Conservation (phyloP, 2,113 vertebrate species). For the Nothobranchius kuhntae region DNA sequence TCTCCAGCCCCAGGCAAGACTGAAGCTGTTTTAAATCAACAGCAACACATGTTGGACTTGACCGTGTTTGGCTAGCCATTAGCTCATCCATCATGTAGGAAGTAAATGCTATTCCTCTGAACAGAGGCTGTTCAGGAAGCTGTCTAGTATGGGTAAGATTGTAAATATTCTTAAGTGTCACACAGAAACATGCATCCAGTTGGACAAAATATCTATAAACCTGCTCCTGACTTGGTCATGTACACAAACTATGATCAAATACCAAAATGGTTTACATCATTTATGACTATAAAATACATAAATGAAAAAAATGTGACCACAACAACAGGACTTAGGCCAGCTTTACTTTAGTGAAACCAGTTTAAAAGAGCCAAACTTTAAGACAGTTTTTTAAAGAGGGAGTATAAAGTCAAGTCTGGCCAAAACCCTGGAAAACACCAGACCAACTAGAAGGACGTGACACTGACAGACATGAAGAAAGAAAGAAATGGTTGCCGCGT, state of each 20-base stretch:
- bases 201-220: no score
- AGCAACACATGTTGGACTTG: no score
- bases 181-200: no score
- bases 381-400: neutral
- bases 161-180: no score
- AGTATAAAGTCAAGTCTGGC: slow-evolving; percentile 28
- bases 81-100: no score
- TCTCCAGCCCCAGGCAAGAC: no score
- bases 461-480: slow-evolving; percentile 72
- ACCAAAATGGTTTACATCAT: slow-evolving; percentile 43
- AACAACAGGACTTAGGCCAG: slow-evolving; percentile 54
- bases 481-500: slow-evolving; percentile 75
- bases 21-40: no score
- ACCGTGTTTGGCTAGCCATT: no score
- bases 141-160: no score
- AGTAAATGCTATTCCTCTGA: no score
- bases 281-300: slow-evolving; percentile 55
- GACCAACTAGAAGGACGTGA: slow-evolving; percentile 52
- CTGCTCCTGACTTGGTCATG: neutral
- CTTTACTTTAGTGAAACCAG: slow-evolving; percentile 7
- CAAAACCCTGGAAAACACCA: slow-evolving; percentile 45
- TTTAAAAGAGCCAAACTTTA: neutral
- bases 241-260: slow-evolving; percentile 57
- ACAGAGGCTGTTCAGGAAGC: no score
- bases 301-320: slow-evolving; percentile 58